Percentiles rank a stretch among this genome's conserved stretches.
Conservation (phyloP, 1,140 invertebrate species). For the Solenopsis invicta region DNA sequence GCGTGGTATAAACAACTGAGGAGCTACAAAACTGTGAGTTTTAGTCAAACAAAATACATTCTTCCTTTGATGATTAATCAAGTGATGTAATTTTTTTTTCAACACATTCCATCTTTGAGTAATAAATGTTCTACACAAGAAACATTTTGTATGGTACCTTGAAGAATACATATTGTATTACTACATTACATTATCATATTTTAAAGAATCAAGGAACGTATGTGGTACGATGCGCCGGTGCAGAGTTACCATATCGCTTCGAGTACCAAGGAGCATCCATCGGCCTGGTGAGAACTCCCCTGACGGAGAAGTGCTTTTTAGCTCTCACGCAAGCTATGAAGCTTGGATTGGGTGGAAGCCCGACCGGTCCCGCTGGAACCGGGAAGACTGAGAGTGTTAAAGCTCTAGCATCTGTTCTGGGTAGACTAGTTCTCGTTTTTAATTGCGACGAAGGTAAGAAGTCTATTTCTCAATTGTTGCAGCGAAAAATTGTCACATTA, state of each 20-base stretch:
- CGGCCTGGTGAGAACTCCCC: constrained; percentile 95
- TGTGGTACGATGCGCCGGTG: constrained; percentile 93
- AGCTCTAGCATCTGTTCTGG: constrained; percentile 95
- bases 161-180: neutral
- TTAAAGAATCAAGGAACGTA: constrained; percentile 86
- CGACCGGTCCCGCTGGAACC: constrained; percentile 99
- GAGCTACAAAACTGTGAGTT: constrained; percentile 81
- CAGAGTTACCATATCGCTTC: constrained; percentile 98
- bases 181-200: constrained; percentile 11
- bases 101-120: neutral
- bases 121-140: neutral
- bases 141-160: neutral
- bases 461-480: neutral
- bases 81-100: neutral
- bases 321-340: constrained; percentile 98
- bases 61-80: constrained; percentile 81
- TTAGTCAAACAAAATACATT: constrained; percentile 51
- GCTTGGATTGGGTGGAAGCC: constrained; percentile 98
- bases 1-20: constrained; percentile 98
- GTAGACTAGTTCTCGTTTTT: constrained; percentile 97
- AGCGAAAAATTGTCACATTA: neutral
- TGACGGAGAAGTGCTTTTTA: constrained; percentile 98
- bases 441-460: constrained; percentile 96
- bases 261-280: constrained; percentile 98
- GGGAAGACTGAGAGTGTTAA: constrained; percentile 99